Evolutionary conservation across 2,113 vertebrate species (phyloP).

Genomic region (Mustela lutreola): DNA sequence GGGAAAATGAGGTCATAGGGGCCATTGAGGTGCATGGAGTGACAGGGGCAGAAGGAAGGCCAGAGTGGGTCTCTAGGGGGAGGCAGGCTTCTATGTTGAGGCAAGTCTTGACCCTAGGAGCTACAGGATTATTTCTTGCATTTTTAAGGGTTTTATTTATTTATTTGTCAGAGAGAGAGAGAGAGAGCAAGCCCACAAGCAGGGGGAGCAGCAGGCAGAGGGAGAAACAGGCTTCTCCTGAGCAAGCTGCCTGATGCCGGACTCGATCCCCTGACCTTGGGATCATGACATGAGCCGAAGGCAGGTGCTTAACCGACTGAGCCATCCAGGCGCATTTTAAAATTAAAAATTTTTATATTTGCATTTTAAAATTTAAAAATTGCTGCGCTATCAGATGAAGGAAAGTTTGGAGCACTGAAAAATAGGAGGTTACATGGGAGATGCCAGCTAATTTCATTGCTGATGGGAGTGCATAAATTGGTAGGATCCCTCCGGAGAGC

Average conservation of each 20-base stretch:
- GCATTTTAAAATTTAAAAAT: neutral
- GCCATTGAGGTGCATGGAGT: neutral
- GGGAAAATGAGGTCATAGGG: neutral
- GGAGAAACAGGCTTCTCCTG: neutral
- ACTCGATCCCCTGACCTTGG: neutral
- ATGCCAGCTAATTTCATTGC: neutral
- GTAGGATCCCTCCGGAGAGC: neutral
- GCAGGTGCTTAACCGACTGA: neutral
- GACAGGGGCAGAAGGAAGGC: neutral
- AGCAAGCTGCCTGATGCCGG: neutral
- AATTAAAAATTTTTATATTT: neutral
- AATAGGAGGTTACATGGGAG: neutral
- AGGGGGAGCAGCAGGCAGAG: neutral
- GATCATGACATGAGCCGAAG: neutral
- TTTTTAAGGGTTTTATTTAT: neutral
- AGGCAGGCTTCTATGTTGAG: no score
- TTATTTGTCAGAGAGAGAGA: neutral
- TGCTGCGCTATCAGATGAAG: neutral
- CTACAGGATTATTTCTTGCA: neutral
- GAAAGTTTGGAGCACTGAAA: neutral
- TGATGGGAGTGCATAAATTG: neutral
- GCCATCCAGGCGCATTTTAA: neutral
- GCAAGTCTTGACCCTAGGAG: neutral
- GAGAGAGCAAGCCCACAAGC: neutral
- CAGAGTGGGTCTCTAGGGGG: accelerated